Evolutionary conservation across 2,113 vertebrate species (phyloP), one percentile per base, ranked within the genome.

Genomic region (Willisornis vidua): DNA sequence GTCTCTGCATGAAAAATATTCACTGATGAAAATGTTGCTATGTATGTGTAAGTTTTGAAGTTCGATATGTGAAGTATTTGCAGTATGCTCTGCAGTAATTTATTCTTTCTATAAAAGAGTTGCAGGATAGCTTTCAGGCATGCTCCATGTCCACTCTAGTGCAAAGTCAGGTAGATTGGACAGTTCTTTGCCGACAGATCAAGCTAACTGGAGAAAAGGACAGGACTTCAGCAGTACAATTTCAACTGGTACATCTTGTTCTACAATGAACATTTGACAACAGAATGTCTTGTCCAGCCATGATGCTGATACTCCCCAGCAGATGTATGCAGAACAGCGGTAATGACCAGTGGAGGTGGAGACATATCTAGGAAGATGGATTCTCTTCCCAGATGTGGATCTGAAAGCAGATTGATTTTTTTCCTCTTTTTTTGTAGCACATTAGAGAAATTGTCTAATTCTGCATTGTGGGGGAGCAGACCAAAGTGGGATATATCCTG

Each of bases 101-200:
- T 43, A 72, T 33, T 35, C 16, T 72, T n/a, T 65, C 39, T 26
- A 14, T n/a, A 46, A 66, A 78, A 84, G 10, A 52, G 22, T 41
- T 85, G 20, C 43, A 88, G 57, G 7, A 25, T 10, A 46, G 16
- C 35, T 85, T 0, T 0, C 33, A 43, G 2, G 19, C 6, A n/a
- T 61, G 49, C 23, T 92, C 29, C 43, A 79, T 59, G 23, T 51
- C 35, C 22, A 52, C 16, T 62, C 7, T 10, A 35, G 16, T 51
- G 39, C 25, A 62, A 35, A 84, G 24, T 31, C 37, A 31, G 19
- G 46, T 35, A n/a, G 29, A 57, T 84, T 51, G 83, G 76, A 3
- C 9, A 73, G 55, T 17, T 65, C 35, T 45, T 14, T 3, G 1
- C 37, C 57, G 41, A 59, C 59, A 87, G 23, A 66, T n/a, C 8